Evolutionary conservation across 2,888 invertebrate species (phyloP).

Genomic region (Neocrepidodera transversa): DNA sequence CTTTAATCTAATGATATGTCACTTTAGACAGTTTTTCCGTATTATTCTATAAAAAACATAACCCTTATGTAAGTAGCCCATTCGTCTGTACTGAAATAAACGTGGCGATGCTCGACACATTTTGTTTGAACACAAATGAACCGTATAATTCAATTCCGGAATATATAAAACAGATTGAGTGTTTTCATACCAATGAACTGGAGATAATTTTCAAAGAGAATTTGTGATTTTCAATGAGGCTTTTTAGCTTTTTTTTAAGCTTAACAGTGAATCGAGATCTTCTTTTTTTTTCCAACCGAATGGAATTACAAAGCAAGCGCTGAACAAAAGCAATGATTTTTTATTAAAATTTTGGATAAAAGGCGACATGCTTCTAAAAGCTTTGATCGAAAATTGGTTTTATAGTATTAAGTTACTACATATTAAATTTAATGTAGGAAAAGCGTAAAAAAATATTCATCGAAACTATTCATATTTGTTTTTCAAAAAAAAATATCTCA

Average conservation of each 20-base stretch:
- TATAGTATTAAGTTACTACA: background rate
- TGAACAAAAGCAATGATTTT: background rate
- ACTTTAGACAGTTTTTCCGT: too few relatives aligned
- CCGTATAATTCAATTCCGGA: too few relatives aligned
- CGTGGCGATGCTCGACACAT: too few relatives aligned
- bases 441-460: background rate
- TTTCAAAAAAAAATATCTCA: background rate
- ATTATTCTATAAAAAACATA: too few relatives aligned
- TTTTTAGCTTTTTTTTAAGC: constrained; percentile 11
- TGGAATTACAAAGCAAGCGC: constrained; percentile 10
- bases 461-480: background rate
- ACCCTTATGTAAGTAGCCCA: too few relatives aligned
- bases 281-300: constrained; percentile 8
- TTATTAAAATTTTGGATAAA: background rate
- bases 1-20: too few relatives aligned
- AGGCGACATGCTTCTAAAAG: background rate
- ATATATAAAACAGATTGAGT: too few relatives aligned
- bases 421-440: background rate
- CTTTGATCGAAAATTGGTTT: background rate
- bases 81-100: too few relatives aligned
- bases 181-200: too few relatives aligned
- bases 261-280: background rate
- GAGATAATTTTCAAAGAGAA: too few relatives aligned
- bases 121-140: too few relatives aligned
- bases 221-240: too few relatives aligned